Base-by-base conservation (phyloP, 2,113 vertebrate species). In the Pluvialis apricaria region DNA sequence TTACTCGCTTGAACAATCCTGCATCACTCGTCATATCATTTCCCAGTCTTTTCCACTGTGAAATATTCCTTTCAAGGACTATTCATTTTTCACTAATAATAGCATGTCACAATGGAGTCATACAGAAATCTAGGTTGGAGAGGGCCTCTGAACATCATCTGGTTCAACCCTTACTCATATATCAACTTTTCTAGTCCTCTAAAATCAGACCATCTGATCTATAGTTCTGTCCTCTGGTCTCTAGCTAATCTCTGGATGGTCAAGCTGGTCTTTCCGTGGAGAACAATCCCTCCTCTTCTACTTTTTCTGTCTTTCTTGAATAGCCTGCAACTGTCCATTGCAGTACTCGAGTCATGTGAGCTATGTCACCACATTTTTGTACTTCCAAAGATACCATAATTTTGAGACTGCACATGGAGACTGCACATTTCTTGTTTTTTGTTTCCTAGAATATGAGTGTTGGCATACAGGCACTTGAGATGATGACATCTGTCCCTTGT, bases 311-410 rank as follows among this genome's bases (percentile, higher is more conserved):
- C 36, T 70, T 20, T 75, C 31, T 44, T 86, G 47, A 79, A 25
- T 16, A 61, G 24, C 4, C 38, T 85, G 13, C 13, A 38, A 8
- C 18, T 58, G 15, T 40, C 24, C 18, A 26, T 54, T 76, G 21
- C 4, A 58, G 17, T 44, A 47, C 6, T 54, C 2, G 3, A 82
- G 17, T 32, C 34, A 22, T 1, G 0, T n/a, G 34, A 62, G 17
- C 9, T 57, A 13, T 13, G 8, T 14, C 49, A 61, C 2, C 20
- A 47, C 44, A 82, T 85, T 71, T 54, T 42, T 61, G 3, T 75
- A 20, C 16, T 71, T 79, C 26, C 36, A 82, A 58, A 86, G 15
- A 29, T 16, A 29, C 4, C 10, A 9, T 47, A 75, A 29, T 70
- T 85, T 31, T 82, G 7, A 85, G 31, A 61, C 21, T 45, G 44